Percentiles rank a stretch among this genome's conserved stretches.
phyloP scores from a whole-genome alignment of 2,888 invertebrate species.

The Cosmorhoe ocellata region DNA sequence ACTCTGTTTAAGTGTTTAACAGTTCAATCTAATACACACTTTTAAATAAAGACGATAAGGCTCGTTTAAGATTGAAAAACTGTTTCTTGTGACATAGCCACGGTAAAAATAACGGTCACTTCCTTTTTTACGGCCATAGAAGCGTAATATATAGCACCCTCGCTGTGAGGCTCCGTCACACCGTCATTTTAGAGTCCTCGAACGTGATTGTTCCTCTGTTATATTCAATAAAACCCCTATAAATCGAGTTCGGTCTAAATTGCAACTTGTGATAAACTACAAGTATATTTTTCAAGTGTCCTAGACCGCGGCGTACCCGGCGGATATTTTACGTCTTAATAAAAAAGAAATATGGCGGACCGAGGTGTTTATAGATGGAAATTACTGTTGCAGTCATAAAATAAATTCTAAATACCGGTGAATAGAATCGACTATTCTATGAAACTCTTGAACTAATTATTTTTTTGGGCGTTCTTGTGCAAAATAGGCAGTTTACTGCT shows the following conservation, averaged over 20 bases:
- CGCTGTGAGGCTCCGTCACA: slow-evolving; percentile 18
- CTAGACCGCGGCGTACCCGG: slow-evolving; percentile 28
- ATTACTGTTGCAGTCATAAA: slow-evolving; percentile 24
- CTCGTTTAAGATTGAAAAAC: not conserved
- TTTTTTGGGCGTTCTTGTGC: no score
- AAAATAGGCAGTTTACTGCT: no score
- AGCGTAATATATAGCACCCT: slow-evolving; percentile 24
- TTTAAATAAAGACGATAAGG: no score
- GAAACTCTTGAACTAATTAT: not conserved
- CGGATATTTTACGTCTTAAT: slow-evolving; percentile 54
- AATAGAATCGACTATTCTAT: slow-evolving; percentile 2
- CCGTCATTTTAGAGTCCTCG: slow-evolving; percentile 17
- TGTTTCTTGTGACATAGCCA: not conserved
- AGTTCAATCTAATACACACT: no score
- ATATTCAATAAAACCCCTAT: slow-evolving; percentile 41
- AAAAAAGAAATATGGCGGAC: slow-evolving; percentile 49
- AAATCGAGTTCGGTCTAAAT: slow-evolving; percentile 42
- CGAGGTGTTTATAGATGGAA: slow-evolving; percentile 39
- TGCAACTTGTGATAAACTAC: slow-evolving; percentile 42
- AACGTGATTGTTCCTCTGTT: slow-evolving; percentile 29
- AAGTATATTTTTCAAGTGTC: slow-evolving; percentile 43
- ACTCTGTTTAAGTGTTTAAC: no score
- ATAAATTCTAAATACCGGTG: slow-evolving; percentile 4
- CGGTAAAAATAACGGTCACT: slow-evolving; percentile 23
- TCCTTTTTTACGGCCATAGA: slow-evolving; percentile 26